A percentile compares a stretch with the other conserved stretches of the same genome.
phyloP scores from a whole-genome alignment of 2,113 vertebrate species.

The Dermatemys mawii region DNA sequence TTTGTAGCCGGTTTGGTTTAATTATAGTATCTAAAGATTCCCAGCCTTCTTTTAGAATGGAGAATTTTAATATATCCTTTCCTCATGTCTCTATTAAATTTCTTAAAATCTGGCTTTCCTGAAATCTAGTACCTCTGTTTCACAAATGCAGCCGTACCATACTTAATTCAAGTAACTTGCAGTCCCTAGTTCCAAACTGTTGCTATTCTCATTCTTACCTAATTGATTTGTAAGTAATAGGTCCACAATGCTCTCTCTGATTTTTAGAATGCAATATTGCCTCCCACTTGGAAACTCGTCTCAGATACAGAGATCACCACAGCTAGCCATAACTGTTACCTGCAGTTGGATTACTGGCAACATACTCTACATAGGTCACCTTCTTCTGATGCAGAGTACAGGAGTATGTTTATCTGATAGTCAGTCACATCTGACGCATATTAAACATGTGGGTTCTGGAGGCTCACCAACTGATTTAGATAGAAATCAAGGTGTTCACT shows the following conservation, averaged over 20 bases:
- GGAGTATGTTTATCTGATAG: neutral
- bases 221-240: neutral
- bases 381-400: too few species aligned
- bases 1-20: neutral
- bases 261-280: neutral
- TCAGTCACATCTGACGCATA: neutral
- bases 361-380: neutral
- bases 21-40: neutral
- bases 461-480: neutral
- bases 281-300: neutral
- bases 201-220: neutral
- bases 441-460: neutral
- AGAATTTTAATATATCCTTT: neutral
- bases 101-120: neutral
- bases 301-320: neutral
- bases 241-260: neutral
- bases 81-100: neutral
- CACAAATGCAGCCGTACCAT: neutral
- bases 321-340: neutral
- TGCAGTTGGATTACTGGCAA: fast-evolving
- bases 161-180: neutral
- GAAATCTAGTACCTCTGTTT: neutral
- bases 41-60: neutral
- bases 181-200: neutral
- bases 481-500: neutral